A percentile compares a stretch with the other conserved stretches of the same genome.
These are phyloP conservation scores for Urocolius indicus DNA, from an alignment of 2,113 vertebrate species.

Conservation along the genomic window DNA sequence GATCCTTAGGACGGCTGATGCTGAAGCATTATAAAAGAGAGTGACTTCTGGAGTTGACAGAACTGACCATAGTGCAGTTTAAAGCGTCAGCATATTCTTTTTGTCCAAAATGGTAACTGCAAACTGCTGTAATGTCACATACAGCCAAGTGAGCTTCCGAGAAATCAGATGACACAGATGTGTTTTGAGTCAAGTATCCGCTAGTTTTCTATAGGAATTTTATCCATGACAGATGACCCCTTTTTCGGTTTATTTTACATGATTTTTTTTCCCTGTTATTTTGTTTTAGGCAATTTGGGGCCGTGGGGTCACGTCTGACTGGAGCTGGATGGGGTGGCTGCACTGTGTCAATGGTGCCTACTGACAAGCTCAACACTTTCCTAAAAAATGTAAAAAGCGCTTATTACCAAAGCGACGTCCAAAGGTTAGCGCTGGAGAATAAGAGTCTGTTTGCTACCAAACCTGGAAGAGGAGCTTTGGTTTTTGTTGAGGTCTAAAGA, in stretches of 20 bases:
- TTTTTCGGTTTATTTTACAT: slow-evolving; percentile 4
- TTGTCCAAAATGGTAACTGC: neutral
- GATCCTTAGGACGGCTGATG: slow-evolving; percentile 40
- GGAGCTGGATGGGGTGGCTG: slow-evolving; percentile 99
- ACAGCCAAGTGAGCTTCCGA: neutral
- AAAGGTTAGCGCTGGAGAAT: slow-evolving; percentile 73
- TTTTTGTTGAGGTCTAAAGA: slow-evolving; percentile 85
- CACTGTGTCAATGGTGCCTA: slow-evolving; percentile 92
- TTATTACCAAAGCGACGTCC: slow-evolving; percentile 82
- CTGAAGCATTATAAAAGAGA: neutral
- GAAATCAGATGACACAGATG: neutral
- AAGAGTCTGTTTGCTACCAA: slow-evolving; percentile 90
- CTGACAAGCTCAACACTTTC: slow-evolving; percentile 84
- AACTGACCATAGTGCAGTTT: neutral
- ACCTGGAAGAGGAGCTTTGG: slow-evolving; percentile 90
- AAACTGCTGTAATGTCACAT: neutral
- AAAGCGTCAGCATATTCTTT: neutral
- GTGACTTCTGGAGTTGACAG: neutral
- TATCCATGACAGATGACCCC: neutral
- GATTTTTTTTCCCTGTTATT: slow-evolving; percentile 2
- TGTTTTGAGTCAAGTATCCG: neutral
- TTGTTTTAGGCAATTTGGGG: slow-evolving; percentile 86
- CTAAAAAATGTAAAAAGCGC: slow-evolving; percentile 83
- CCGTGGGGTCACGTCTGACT: slow-evolving; percentile 92
- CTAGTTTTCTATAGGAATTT: neutral